phyloP scores from a whole-genome alignment of 1,140 invertebrate species.

The Heliconius eleuchia region DNA sequence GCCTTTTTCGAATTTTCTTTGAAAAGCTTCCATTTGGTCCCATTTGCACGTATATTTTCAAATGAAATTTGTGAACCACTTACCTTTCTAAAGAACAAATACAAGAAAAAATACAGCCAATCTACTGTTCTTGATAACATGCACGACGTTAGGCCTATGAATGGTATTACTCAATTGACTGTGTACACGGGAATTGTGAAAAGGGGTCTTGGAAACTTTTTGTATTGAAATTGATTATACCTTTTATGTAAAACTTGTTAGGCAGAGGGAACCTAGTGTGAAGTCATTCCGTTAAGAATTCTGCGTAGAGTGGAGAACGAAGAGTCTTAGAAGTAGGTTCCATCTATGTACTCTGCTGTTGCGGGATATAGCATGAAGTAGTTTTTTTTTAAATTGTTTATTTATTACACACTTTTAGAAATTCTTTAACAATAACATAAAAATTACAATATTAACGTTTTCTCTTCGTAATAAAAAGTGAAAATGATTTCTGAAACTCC shows the following conservation, averaged over 20 bases:
- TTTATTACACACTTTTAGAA: too few relatives aligned
- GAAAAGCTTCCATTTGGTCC: slow-evolving; percentile 61
- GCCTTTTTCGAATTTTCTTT: slow-evolving; percentile 48
- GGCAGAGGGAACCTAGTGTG: too few relatives aligned
- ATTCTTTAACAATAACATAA: neutral
- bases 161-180: slow-evolving; percentile 23
- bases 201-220: slow-evolving; percentile 3
- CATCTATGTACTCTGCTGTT: too few relatives aligned
- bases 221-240: slow-evolving; percentile 18
- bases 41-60: slow-evolving; percentile 63
- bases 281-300: too few relatives aligned
- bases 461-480: slow-evolving; percentile 25
- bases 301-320: too few relatives aligned
- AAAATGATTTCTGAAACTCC: slow-evolving; percentile 15
- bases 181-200: slow-evolving; percentile 18
- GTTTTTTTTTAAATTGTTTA: too few relatives aligned
- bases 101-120: slow-evolving; percentile 12
- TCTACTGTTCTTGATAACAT: slow-evolving; percentile 1
- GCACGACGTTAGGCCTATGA: slow-evolving; percentile 16
- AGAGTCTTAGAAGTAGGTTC: too few relatives aligned
- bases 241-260: neutral
- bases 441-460: slow-evolving; percentile 26
- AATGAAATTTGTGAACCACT: slow-evolving; percentile 61
- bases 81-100: slow-evolving; percentile 39
- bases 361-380: too few relatives aligned